Evolutionary conservation across 2,113 vertebrate genomes (phyloP).

Genomic region (Tetrao urogallus): DNA sequence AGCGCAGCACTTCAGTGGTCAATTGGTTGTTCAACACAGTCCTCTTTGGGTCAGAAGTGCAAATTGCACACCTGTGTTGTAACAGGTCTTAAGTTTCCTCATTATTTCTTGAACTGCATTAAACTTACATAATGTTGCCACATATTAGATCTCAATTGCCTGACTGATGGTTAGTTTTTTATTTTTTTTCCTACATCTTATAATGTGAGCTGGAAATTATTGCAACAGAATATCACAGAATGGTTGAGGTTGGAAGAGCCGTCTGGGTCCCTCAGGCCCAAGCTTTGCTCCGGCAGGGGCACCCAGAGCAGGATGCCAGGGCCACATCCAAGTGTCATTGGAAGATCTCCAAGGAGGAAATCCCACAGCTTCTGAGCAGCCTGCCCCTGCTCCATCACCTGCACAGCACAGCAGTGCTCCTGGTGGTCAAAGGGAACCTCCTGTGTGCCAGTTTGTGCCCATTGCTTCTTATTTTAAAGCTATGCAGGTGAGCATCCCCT

Average conservation of each 20-base stretch:
- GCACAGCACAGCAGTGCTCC: background rate
- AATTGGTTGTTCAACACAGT: fast-evolving
- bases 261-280: background rate
- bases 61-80: background rate
- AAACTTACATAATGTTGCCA: background rate
- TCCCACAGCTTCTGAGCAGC: background rate
- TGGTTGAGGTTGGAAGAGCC: background rate
- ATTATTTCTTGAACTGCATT: background rate
- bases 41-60: background rate
- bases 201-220: background rate
- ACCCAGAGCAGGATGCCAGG: background rate
- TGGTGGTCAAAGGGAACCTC: background rate
- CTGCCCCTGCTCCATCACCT: background rate
- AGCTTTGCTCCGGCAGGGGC: background rate
- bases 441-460: background rate
- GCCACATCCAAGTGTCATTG: background rate
- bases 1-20: fast-evolving
- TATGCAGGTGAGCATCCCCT: background rate
- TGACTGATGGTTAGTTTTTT: background rate
- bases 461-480: background rate
- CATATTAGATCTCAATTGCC: background rate
- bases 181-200: background rate
- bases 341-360: background rate
- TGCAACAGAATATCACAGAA: background rate
- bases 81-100: background rate